Base-by-base conservation (phyloP, 2,113 vertebrate genomes). In the Serilophus lunatus region DNA sequence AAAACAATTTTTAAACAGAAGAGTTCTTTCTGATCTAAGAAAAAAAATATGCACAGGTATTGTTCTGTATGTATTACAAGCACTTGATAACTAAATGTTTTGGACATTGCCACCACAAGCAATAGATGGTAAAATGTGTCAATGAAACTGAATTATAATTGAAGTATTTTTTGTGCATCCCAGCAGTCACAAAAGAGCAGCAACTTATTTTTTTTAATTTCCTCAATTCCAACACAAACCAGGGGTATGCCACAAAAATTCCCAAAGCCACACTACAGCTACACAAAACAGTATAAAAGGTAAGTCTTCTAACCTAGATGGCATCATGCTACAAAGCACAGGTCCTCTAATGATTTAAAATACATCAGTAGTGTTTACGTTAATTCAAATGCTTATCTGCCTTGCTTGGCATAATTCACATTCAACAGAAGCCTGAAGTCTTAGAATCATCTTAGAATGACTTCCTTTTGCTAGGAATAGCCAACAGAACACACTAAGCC, bases 91-190 rank as follows among this genome's bases (percentile, higher is more conserved):
- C 6, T 15, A 56, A 72, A 65, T 22, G 3, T n/a, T 90, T 72
- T 57, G 24, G 45, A 40, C 18, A 26, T 14, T 59, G 44, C 4
- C 45, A 77, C 24, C 19, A 42, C 6, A 72, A 88, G 29, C 19
- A 65, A 35, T 25, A 61, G 18, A 24, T 23, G 9, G 8, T 70
- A 31, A 71, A 68, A 20, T 72, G 3, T 70, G 47, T 45, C 26
- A 54, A 7, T 57, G 16, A 35, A 66, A 54, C 1, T 42, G 31
- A 75, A 59, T 61, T 38, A 51, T 10, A 70, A 87, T 6, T 61
- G 14, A 66, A 28, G 25, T 0, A 1, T 0, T 0, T 35, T 82
- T 88, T 60, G 25, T 83, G 40, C 14, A 77, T 16, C 19, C 7
- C 38, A 57, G 42, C 12, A 77, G 23, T 2, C 68, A 22, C 53